Base-by-base conservation (phyloP, 2,113 vertebrate genomes). In the Aldabrachelys gigantea region DNA sequence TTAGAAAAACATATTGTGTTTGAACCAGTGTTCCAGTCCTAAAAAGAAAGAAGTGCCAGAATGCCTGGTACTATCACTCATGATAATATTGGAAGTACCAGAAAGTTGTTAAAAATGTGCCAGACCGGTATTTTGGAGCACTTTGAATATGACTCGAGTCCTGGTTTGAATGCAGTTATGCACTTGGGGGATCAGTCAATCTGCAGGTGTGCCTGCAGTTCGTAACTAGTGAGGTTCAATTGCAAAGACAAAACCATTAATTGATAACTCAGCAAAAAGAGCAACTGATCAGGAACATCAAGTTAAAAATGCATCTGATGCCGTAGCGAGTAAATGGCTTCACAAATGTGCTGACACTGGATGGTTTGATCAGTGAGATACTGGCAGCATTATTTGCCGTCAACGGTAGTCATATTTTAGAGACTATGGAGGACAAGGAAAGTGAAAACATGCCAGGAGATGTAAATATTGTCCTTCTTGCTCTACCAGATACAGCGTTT, bases 281-380 rank as follows among this genome's bases (percentile, higher is more conserved):
- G 49, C 53, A 52, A 41, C 31, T 44, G 12, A 17, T 47, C 5
- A 79, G 56, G 82, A 88, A 57, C 2, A 57, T 25, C 19, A 9
- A 50, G 47, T 52, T 11, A 17, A 1, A 82, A 3, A 0, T 5
- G 13, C 3, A 13, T 19, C 0, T 1, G 3, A 3, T 38, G 41
- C 78, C 5, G 38, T 21, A 81, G 4, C 6, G 35, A 14, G 1
- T 75, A 10, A 53, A 12, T 0, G 0, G 2, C 5, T 4, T 76
- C 47, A 10, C 84, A 69, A 5, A 31, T 1, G 0, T 35, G 6
- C 35, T 75, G 75, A 52, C 41, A 29, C 1, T 2, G 44, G 72
- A 53, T 81, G 44, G 47, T 29, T 11, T 29, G 78, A 27, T 25
- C 41, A 76, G 10, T 44, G 38, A 22, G 41, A 24, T 44, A 47